A percentile compares a stretch with the other conserved stretches of the same genome.
These are phyloP conservation scores for Origma solitaria DNA, from an alignment of 2,113 vertebrate species.

Conservation along the genomic window DNA sequence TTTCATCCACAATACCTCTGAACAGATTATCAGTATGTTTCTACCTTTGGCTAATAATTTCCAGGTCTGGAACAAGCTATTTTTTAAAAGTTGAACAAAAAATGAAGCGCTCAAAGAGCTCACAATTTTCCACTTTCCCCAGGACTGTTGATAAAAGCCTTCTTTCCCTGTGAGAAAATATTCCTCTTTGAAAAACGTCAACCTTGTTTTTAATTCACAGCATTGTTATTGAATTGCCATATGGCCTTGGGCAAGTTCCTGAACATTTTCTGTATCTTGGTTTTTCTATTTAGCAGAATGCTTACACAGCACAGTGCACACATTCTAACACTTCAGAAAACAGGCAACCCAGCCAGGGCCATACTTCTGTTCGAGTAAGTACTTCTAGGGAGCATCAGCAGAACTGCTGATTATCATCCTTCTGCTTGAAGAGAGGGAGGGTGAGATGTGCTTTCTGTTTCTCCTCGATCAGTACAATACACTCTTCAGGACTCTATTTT, in stretches of 20 bases:
- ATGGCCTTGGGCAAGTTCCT: not conserved
- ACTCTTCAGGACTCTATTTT: not conserved
- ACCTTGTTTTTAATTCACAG: slow-evolving; percentile 11
- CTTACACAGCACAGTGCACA: slow-evolving; percentile 3
- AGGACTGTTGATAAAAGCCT: not conserved
- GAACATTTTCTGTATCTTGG: not conserved
- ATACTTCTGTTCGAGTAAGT: not conserved
- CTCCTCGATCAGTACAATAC: not conserved
- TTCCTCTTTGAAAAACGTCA: not conserved
- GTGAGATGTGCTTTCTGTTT: not conserved
- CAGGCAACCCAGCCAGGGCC: not conserved
- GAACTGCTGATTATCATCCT: not conserved
- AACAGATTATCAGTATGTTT: not conserved
- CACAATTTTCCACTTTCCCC: not conserved
- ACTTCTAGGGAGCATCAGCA: not conserved
- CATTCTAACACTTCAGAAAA: not conserved
- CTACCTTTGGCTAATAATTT: not conserved
- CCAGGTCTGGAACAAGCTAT: not conserved
- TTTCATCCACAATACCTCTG: not conserved
- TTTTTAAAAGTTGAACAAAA: not conserved
- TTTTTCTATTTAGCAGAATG: not conserved
- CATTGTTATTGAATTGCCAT: slow-evolving; percentile 27
- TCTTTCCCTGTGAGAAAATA: not conserved
- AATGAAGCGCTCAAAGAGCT: not conserved
- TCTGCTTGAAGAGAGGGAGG: not conserved